Base-by-base conservation (phyloP, 23 tunicate genomes). In the Halocynthia aurantium region DNA sequence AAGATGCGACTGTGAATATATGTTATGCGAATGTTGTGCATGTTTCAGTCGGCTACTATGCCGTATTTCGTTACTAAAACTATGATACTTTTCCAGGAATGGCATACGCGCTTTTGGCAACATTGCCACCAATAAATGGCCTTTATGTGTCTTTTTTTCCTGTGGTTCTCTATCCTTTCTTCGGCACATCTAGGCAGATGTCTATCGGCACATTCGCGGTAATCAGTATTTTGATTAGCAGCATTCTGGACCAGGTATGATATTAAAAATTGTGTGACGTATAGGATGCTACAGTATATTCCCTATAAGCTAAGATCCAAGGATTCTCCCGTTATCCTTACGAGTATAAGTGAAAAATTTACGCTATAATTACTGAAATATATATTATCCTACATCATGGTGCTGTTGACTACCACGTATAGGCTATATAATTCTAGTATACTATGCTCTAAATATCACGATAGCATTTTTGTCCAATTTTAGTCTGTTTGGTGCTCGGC, bases 181-280 rank as follows among this genome's bases (percentile, higher is more conserved):
- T 74, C 18, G 78, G 78, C 21, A 52, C 78, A 52, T 74, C 62
- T 0, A 54, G 31, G 8, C 78, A 74, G 12, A 52, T 74, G 62
- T 74, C 78, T 8, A 74, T 74, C 49, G 78, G 78, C 6, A 92
- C 98, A 12, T 92, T 85, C 77, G 98, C 98, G 18, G 85, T 92
- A 0, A 61, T 82, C 60, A 76, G 88, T 17, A 77, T 92, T 6
- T 82, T 92, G 93, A 66, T 82, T 22, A 88, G 93, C 13, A 81
- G 82, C 40, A 92, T 74, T 11, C 78, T 92, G 18, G 84, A 78
- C 62, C 61, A 76, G 81, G 91, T 82, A 72, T 80, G 78, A 52
- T 67, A 15, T n/a, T 60, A 0, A 60, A 60, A 1, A 60, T 60
- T 60, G 64, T 60, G n/a, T 60, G n/a, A 60, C 64, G 18, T 60